These are phyloP conservation scores for Chymomyza caudatula DNA, from an alignment of 2,888 invertebrate genomes.

Conservation along the genomic window DNA sequence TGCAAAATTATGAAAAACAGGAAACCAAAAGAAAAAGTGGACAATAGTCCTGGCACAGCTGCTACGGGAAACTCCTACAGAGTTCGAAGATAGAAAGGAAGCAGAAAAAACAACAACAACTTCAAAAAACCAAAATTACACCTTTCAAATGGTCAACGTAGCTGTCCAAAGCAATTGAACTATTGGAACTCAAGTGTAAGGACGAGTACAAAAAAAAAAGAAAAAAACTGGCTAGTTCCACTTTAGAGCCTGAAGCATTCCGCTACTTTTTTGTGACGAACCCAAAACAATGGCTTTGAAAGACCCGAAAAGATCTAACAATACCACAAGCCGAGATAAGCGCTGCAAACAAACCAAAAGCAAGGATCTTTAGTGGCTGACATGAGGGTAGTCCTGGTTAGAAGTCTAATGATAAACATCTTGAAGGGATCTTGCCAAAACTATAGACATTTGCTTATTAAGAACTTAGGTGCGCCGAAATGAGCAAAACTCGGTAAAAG, in stretches of 20 bases:
- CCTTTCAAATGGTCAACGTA: slow-evolving; percentile 65
- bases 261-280: slow-evolving; percentile 27
- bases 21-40: background rate
- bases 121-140: slow-evolving; percentile 62
- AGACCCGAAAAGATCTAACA: slow-evolving; percentile 48
- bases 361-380: slow-evolving; percentile 37
- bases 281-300: slow-evolving; percentile 17
- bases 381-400: slow-evolving; percentile 22
- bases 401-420: slow-evolving; percentile 48
- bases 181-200: slow-evolving; percentile 25
- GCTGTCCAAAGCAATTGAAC: slow-evolving; percentile 29
- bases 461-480: slow-evolving; percentile 52
- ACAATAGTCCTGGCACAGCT: background rate
- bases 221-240: slow-evolving; percentile 49
- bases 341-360: slow-evolving; percentile 42
- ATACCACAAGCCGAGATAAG: slow-evolving; percentile 70
- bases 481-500: slow-evolving; percentile 31
- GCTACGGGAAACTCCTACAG: background rate
- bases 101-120: slow-evolving; percentile 32
- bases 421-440: slow-evolving; percentile 8
- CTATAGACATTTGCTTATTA: slow-evolving; percentile 40
- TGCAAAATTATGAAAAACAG: background rate
- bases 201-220: background rate
- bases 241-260: slow-evolving; percentile 27
- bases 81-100: slow-evolving; percentile 15